A percentile compares a stretch with the other conserved stretches of the same genome.
Evolutionary conservation across 2,797 vertebrate genomes (phyloP).

Genomic region (Gallirallus australis): DNA sequence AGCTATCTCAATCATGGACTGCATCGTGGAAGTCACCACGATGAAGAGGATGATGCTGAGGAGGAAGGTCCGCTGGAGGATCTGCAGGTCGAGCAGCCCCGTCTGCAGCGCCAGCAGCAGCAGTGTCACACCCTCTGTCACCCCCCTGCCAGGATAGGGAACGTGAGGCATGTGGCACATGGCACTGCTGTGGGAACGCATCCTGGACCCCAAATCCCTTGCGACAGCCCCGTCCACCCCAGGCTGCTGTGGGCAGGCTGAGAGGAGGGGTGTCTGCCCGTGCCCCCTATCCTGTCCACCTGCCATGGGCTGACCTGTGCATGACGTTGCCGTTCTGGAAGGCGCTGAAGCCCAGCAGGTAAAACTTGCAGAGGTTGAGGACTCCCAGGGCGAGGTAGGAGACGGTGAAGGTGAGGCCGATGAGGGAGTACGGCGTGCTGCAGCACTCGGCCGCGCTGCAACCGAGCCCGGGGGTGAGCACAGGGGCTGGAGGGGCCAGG

Average conservation of each 20-base stretch:
- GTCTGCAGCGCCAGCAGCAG: slow-evolving; percentile 91
- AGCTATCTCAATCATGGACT: slow-evolving; percentile 91
- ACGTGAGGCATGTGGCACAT: neutral
- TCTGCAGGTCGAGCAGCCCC: slow-evolving; percentile 86
- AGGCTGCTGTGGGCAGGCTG: neutral
- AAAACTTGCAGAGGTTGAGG: slow-evolving; percentile 90
- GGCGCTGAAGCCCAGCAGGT: slow-evolving; percentile 83
- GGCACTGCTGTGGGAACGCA: fast-evolving
- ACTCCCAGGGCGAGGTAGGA: slow-evolving; percentile 88
- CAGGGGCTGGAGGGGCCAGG: neutral
- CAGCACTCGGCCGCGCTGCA: slow-evolving; percentile 89
- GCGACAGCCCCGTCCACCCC: fast-evolving
- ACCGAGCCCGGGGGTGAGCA: neutral
- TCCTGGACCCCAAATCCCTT: fast-evolving
- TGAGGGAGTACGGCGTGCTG: slow-evolving; percentile 86
- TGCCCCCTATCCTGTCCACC: neutral
- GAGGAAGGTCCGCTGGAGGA: slow-evolving; percentile 89
- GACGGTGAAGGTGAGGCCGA: slow-evolving; percentile 90
- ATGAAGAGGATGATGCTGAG: slow-evolving; percentile 95
- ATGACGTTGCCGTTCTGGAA: slow-evolving; percentile 88
- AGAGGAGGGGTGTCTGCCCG: neutral
- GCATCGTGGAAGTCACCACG: slow-evolving; percentile 88
- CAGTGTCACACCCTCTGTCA: slow-evolving; percentile 88
- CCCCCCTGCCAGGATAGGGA: slow-evolving; percentile 77
- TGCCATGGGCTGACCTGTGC: slow-evolving; percentile 82